Evolutionary conservation across 2,797 vertebrate genomes (phyloP), one percentile per base, ranked within the genome.

Genomic region (Cryptoprocta ferox): DNA sequence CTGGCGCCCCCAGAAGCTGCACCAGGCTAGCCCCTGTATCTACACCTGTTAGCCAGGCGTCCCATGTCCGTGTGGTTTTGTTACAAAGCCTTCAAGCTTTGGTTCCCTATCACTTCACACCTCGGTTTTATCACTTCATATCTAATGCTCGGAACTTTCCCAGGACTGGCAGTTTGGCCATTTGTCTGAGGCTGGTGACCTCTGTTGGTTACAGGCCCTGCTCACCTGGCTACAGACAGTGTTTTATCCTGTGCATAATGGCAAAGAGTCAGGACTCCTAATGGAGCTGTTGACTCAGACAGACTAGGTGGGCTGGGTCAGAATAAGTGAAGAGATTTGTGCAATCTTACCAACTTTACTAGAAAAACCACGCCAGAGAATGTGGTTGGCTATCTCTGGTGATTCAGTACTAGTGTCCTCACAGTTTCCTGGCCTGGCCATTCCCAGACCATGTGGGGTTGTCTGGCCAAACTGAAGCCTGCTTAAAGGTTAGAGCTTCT

Each of bases 341-440:
- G 32, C 5, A 3, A 0, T 13, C 35, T 10, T 39, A 5, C 1
- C 30, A 24, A 16, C 61, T 7, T 79, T 32, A 1, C 53, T 19
- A 37, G 75, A 13, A 5, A 18, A 32, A 28, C 0, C 6, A 30
- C 1, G 9, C 50, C 21, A 37, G 39, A 48, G 48, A 15, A 37
- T 0, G 11, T 16, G 30, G 30, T 18, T 53, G 35, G 61, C 59
- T 6, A 0, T 37, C 6, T 24, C 42, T 26, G 3, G 30, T 42
- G 32, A 39, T 5, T 83, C 35, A 0, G 12, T 11, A 32, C 30
- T 32, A 11, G 5, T 35, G 30, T 32, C 48, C 32, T 14, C 13
- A 4, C 0, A 0, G 50, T 32, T 6, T 76, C 68, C 53, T 28
- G 48, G n/a, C 37, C 45, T 4, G 13, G 63, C 68, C 1, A 3